These are phyloP conservation scores for Poecilobothrus nobilitatus DNA, from an alignment of 2,888 invertebrate genomes.

Conservation along the genomic window DNA sequence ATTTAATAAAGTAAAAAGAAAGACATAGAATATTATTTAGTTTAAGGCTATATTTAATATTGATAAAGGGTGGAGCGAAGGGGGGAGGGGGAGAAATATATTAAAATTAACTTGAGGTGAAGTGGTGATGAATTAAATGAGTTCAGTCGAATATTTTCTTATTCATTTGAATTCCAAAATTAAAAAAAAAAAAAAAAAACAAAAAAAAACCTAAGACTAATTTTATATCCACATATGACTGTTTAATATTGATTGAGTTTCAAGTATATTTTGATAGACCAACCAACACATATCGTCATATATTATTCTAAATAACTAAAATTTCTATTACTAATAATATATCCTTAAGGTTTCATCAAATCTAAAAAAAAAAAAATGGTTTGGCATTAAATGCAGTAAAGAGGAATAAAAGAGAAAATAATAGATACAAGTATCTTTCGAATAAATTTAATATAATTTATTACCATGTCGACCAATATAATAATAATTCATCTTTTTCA, in stretches of 20 bases:
- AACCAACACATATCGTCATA: background rate
- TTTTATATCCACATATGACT: background rate
- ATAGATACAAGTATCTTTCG: background rate
- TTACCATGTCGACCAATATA: constrained; percentile 6
- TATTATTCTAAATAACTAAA: too few species aligned
- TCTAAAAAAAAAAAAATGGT: too few species aligned
- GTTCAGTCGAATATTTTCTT: background rate
- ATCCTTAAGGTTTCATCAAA: too few species aligned
- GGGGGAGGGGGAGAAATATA: too few species aligned
- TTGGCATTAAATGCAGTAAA: too few species aligned
- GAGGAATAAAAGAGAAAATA: background rate
- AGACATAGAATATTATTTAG: background rate
- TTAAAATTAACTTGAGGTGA: too few species aligned
- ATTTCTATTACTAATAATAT: too few species aligned
- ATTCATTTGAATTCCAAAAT: background rate
- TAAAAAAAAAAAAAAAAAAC: too few species aligned
- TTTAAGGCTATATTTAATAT: background rate
- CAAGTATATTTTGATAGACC: background rate
- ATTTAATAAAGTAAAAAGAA: too few species aligned
- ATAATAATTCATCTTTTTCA: constrained; percentile 4
- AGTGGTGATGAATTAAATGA: background rate
- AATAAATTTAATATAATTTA: background rate
- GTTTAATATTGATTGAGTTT: background rate
- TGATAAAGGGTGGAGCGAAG: too few species aligned
- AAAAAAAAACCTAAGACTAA: background rate